A percentile compares a stretch with the other conserved stretches of the same genome.
phyloP scores from a whole-genome alignment of 1,140 invertebrate species.

The Thaumetopoea pityocampa region DNA sequence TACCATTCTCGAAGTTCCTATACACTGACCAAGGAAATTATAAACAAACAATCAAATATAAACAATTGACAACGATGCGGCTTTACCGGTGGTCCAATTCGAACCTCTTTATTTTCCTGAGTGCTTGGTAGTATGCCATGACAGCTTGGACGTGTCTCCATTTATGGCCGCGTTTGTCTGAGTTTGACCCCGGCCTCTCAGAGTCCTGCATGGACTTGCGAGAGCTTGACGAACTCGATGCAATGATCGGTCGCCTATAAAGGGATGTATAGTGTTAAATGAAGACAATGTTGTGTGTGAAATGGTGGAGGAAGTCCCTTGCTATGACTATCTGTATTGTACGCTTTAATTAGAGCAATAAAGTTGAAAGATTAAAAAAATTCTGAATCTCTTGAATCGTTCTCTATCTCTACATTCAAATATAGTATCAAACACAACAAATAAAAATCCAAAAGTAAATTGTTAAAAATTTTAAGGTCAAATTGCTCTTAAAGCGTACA shows the following conservation, averaged over 20 bases:
- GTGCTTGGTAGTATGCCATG: slow-evolving; percentile 90
- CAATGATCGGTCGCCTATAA: slow-evolving; percentile 69
- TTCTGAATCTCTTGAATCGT: slow-evolving; percentile 5
- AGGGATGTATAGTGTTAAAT: slow-evolving; percentile 62
- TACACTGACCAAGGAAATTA: slow-evolving; percentile 60
- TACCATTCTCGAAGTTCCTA: slow-evolving; percentile 59
- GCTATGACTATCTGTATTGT: slow-evolving; percentile 13
- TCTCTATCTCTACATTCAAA: no score
- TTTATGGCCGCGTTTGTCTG: slow-evolving; percentile 83
- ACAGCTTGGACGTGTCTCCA: slow-evolving; percentile 90
- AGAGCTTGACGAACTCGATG: slow-evolving; percentile 67
- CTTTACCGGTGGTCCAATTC: slow-evolving; percentile 48
- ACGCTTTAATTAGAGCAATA: slow-evolving; percentile 19
- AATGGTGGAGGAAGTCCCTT: slow-evolving; percentile 23
- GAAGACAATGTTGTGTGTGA: slow-evolving; percentile 36
- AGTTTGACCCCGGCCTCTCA: slow-evolving; percentile 52
- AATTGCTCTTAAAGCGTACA: slow-evolving; percentile 13
- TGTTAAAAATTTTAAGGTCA: no score
- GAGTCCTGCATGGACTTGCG: slow-evolving; percentile 51
- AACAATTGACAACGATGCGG: slow-evolving; percentile 56
- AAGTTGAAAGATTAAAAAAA: no score
- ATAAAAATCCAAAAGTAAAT: no score
- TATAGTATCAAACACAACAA: slow-evolving; percentile 1
- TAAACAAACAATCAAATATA: slow-evolving; percentile 56
- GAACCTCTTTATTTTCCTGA: slow-evolving; percentile 92